Base-by-base conservation (phyloP, 2,797 vertebrate genomes). In the Fistularia commersonii region DNA sequence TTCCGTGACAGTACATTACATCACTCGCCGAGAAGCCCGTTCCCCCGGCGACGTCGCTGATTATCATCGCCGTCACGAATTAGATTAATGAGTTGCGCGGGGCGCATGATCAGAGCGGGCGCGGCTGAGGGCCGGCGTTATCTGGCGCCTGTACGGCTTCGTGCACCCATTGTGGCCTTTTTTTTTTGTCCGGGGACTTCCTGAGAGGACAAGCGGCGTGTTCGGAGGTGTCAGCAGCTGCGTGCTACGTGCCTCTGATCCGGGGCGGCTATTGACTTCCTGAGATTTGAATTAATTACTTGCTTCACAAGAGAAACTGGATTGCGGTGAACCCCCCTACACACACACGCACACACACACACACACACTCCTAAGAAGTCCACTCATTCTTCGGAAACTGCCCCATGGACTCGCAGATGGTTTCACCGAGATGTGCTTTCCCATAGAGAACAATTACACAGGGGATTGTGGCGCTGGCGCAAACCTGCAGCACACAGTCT, bases 391-490 rank as follows among this genome's bases (percentile, higher is more conserved):
- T 88, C 54, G 82, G 80, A 86, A 88, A 89, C 86, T 86, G 88
- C 89, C 90, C 91, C 88, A 90, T 88, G 88, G 89, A 91, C 87
- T 88, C 89, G 87, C 89, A 91, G 89, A 91, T 90, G 91, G 89
- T 90, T 91, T 89, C 84, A 74, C 85, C 81, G 85, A 87, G 86
- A 84, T 85, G 80, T 87, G 87, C 83, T 89, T 88, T 90, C 89
- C 91, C 88, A 88, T 86, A 78, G 90, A 90, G 90, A 90, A 89
- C 89, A 89, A 91, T 90, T 88, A 88, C 89, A 89, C 89, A 74
- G 80, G 89, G 89, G 89, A 90, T 85, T 82, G 81, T 85, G 83
- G 82, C 36, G 67, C 88, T 82, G 87, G 82, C 83, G 74, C 82
- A 82, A 87, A 89, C 87, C 87, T 84, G 87, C 73, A 78, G 83